These are phyloP conservation scores for Mimachlamys varia DNA, from an alignment of 2,888 invertebrate genomes.

Conservation along the genomic window DNA sequence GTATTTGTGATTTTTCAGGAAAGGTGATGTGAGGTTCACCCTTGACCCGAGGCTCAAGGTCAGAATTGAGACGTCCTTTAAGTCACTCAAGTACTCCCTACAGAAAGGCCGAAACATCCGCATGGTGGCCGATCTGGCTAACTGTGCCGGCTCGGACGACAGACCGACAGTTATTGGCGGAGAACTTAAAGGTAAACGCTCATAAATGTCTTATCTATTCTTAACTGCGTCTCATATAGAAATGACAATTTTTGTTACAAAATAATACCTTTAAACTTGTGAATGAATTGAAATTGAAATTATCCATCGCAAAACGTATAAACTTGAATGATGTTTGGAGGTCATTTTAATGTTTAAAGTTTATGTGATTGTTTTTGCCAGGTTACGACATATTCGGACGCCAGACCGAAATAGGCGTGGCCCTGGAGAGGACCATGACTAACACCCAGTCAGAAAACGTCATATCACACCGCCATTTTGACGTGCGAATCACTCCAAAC, in stretches of 20 bases:
- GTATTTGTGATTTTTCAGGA: conserved; percentile 50
- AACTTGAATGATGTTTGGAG: neutral
- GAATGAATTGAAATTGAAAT: neutral
- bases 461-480: conserved; percentile 36
- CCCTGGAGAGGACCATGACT: conserved; percentile 44
- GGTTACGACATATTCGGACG: conserved; percentile 58
- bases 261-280: too few species aligned
- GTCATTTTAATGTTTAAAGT: neutral
- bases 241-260: too few species aligned
- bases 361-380: conserved; percentile 48
- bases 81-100: conserved; percentile 50
- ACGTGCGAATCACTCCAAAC: conserved; percentile 38
- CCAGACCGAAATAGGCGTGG: conserved; percentile 51
- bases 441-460: conserved; percentile 42
- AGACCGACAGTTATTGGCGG: conserved; percentile 55
- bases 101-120: conserved; percentile 57
- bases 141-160: conserved; percentile 57
- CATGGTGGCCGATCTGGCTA: conserved; percentile 56
- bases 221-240: too few species aligned
- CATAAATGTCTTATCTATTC: neutral
- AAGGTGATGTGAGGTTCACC: conserved; percentile 59
- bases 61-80: conserved; percentile 48
- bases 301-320: neutral
- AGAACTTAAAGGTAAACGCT: conserved; percentile 57
- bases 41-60: conserved; percentile 57